Conservation (phyloP, 2,888 invertebrate genomes). For the Sesia apiformis region DNA sequence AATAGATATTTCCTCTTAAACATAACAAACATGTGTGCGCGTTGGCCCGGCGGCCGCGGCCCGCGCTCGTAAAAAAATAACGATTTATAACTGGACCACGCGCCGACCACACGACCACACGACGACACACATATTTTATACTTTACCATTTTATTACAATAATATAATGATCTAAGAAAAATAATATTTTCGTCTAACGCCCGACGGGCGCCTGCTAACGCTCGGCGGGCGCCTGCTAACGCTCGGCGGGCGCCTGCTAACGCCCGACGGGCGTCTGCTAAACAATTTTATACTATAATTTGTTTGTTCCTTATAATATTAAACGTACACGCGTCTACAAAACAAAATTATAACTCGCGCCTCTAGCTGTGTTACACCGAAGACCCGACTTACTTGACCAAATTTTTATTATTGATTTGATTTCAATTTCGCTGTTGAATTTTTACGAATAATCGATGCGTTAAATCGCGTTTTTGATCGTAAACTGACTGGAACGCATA, state of each 20-base stretch:
- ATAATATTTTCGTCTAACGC: constrained; percentile 72
- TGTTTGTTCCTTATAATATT: constrained; percentile 55
- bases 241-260: constrained; percentile 54
- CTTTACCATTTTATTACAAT: constrained; percentile 65
- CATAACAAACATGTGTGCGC: constrained; percentile 62
- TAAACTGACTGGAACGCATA: too few species aligned
- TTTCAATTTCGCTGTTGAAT: too few species aligned
- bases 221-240: constrained; percentile 27
- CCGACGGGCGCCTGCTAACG: constrained; percentile 40
- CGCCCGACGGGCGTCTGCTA: constrained; percentile 58
- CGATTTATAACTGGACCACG: constrained; percentile 36
- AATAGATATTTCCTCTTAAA: constrained; percentile 75
- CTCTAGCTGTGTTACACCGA: constrained; percentile 16
- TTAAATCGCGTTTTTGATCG: constrained; percentile 4
- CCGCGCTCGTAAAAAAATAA: constrained; percentile 62
- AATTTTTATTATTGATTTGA: too few species aligned
- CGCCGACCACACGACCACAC: constrained; percentile 11
- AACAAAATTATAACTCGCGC: neutral
- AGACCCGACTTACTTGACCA: constrained; percentile 28
- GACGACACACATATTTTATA: constrained; percentile 41
- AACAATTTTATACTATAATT: constrained; percentile 71
- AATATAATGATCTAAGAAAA: constrained; percentile 75
- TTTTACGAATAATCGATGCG: too few species aligned
- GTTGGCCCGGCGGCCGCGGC: constrained; percentile 8
- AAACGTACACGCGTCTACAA: constrained; percentile 46